A percentile compares a stretch with the other conserved stretches of the same genome.
phyloP scores from a whole-genome alignment of 64 coral and sea anemone genomes.

The Stylophora pistillata region DNA sequence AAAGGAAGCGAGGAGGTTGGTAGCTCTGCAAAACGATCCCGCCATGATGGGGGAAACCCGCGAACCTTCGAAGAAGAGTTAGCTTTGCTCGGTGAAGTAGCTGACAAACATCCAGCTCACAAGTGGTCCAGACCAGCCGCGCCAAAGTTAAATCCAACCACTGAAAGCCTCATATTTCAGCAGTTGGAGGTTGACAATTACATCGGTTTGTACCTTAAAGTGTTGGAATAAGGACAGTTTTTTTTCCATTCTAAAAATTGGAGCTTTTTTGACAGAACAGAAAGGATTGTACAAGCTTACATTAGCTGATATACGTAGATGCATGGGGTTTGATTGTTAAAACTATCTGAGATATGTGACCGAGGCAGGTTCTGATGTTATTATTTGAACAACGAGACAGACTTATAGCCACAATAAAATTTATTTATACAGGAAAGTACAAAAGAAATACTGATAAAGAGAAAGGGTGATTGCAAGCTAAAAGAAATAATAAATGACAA shows the following conservation, averaged over 20 bases:
- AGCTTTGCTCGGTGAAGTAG: constrained; percentile 38
- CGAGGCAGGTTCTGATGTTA: too few relatives aligned
- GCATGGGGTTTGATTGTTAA: too few relatives aligned
- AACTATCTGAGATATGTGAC: too few relatives aligned
- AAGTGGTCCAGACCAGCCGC: constrained; percentile 88
- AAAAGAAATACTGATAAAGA: too few relatives aligned
- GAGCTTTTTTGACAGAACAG: neutral
- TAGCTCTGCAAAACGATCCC: constrained; percentile 72
- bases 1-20: constrained; percentile 50
- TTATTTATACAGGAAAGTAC: too few relatives aligned
- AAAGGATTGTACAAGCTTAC: too few relatives aligned
- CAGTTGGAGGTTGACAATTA: constrained; percentile 97
- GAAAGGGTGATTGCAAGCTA: too few relatives aligned
- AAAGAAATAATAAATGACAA: too few relatives aligned
- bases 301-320: too few relatives aligned
- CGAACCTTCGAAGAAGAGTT: constrained; percentile 76
- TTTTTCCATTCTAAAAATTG: neutral
- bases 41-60: constrained; percentile 39
- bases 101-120: neutral
- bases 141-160: constrained; percentile 53
- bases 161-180: constrained; percentile 82
- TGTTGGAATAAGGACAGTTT: neutral
- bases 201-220: constrained; percentile 66
- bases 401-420: too few relatives aligned
- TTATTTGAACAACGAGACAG: too few relatives aligned